Percentiles rank a stretch among this genome's conserved stretches.
Evolutionary conservation across 2,888 invertebrate species (phyloP).

Genomic region (Caenorhabditis sp.): DNA sequence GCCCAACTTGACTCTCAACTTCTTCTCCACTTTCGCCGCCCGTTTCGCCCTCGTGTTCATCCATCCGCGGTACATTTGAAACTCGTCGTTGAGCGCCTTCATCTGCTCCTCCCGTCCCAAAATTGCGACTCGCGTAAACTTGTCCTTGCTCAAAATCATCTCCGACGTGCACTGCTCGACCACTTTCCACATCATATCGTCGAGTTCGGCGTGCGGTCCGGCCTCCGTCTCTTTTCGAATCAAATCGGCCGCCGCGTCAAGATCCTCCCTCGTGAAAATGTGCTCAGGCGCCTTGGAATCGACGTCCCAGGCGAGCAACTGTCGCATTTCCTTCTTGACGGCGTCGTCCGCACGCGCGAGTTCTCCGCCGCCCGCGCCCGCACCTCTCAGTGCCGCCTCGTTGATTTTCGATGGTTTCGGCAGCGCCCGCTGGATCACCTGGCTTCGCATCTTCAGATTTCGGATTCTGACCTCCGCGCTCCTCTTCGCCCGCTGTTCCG

Average conservation of each 20-base stretch:
- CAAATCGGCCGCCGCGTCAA: conserved; percentile 65
- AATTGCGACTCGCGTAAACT: conserved; percentile 72
- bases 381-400: conserved; percentile 65
- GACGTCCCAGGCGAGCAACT: conserved; percentile 76
- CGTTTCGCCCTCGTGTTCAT: conserved; percentile 97
- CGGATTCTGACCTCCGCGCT: conserved; percentile 76
- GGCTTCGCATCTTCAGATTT: conserved; percentile 69
- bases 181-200: conserved; percentile 72
- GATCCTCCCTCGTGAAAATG: conserved; percentile 62
- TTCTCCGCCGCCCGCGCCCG: conserved; percentile 63
- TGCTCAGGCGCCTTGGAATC: conserved; percentile 67
- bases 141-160: conserved; percentile 68
- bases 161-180: conserved; percentile 73
- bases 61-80: conserved; percentile 86
- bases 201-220: conserved; percentile 64
- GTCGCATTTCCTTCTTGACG: conserved; percentile 81
- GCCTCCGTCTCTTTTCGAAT: conserved; percentile 59
- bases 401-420: conserved; percentile 75
- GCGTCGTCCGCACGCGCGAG: conserved; percentile 73
- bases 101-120: conserved; percentile 72
- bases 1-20: conserved; percentile 93
- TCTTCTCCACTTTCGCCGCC: conserved; percentile 97
- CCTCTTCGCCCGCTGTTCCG: conserved; percentile 78
- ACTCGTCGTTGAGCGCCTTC: conserved; percentile 73
- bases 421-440: conserved; percentile 72